phyloP scores from a whole-genome alignment of 2,888 invertebrate species.

The Prenolepis imparis region DNA sequence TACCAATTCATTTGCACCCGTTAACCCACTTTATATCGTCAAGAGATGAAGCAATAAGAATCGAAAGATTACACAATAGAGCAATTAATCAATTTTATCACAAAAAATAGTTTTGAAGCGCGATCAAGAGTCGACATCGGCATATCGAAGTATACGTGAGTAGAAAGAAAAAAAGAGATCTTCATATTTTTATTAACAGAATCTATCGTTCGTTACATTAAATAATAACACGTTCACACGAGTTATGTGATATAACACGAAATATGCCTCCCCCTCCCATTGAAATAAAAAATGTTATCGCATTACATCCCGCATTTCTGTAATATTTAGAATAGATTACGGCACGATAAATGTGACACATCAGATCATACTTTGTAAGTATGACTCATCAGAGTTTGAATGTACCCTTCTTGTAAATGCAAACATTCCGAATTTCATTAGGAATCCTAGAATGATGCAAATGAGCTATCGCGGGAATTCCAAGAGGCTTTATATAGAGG shows the following conservation, averaged over 20 bases:
- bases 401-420: constrained; percentile 6
- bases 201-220: background rate
- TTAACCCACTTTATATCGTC: constrained; percentile 42
- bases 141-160: no score
- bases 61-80: background rate
- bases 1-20: constrained; percentile 33
- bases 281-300: background rate
- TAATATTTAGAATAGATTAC: background rate
- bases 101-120: background rate
- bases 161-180: background rate
- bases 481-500: constrained; percentile 23
- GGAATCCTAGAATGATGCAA: constrained; percentile 22
- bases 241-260: no score
- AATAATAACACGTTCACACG: background rate
- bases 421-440: background rate
- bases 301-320: background rate
- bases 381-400: background rate
- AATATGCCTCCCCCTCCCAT: background rate
- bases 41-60: background rate
- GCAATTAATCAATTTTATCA: background rate
- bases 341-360: background rate
- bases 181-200: background rate
- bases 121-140: background rate
- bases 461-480: background rate
- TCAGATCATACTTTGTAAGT: background rate